Conservation (phyloP, 2,888 invertebrate genomes). For the Cheilosia vernalis region DNA sequence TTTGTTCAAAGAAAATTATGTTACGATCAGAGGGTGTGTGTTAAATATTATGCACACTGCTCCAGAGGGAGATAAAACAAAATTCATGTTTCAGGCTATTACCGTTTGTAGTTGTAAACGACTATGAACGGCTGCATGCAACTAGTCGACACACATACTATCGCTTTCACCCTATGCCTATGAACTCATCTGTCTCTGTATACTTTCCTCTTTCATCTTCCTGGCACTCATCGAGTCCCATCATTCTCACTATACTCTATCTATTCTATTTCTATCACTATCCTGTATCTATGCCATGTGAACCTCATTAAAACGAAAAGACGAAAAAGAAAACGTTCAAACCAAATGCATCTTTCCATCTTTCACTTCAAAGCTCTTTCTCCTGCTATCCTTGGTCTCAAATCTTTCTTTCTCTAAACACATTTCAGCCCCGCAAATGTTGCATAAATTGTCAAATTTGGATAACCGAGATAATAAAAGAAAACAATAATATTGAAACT, state of each 20-base stretch:
- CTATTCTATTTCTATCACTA: slow-evolving; percentile 42
- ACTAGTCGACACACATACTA: slow-evolving; percentile 79
- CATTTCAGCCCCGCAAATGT: slow-evolving; percentile 45
- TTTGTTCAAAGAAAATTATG: slow-evolving; percentile 65
- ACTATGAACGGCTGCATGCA: slow-evolving; percentile 79
- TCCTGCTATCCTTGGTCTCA: slow-evolving; percentile 76
- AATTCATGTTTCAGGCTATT: slow-evolving; percentile 53
- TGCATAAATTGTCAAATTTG: slow-evolving; percentile 56
- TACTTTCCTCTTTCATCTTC: slow-evolving; percentile 44
- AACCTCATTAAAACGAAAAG: slow-evolving; percentile 68
- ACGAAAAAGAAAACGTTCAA: slow-evolving; percentile 36
- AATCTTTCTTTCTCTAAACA: slow-evolving; percentile 5
- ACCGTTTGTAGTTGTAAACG: slow-evolving; percentile 55
- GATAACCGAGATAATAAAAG: slow-evolving; percentile 66
- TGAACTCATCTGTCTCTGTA: slow-evolving; percentile 30
- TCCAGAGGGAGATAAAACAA: slow-evolving; percentile 33
- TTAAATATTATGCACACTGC: background rate
- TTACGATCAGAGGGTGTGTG: slow-evolving; percentile 30
- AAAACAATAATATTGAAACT: slow-evolving; percentile 8
- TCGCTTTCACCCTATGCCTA: slow-evolving; percentile 39
- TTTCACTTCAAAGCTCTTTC: slow-evolving; percentile 70
- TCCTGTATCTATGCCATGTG: slow-evolving; percentile 59
- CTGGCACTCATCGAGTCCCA: slow-evolving; percentile 32
- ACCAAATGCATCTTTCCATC: slow-evolving; percentile 47
- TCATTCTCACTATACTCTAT: slow-evolving; percentile 58